Percentiles rank a stretch among this genome's conserved stretches.
Evolutionary conservation across 2,113 vertebrate species (phyloP).

Genomic region (Gymnorhina tibicen): DNA sequence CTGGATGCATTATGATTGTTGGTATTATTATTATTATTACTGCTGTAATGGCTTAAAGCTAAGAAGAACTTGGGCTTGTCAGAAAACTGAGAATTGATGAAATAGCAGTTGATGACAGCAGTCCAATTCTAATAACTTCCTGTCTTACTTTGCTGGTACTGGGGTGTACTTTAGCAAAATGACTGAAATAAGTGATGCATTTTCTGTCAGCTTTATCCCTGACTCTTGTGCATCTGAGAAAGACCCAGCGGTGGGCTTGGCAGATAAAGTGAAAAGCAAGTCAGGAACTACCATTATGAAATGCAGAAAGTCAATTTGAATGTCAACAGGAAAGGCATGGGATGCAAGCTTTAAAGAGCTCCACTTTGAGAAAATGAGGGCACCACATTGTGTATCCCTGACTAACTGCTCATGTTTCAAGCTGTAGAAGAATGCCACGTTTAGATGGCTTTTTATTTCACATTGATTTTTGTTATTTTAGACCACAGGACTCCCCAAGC

Average conservation of each 20-base stretch:
- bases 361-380: conserved; percentile 54
- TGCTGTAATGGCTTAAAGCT: conserved; percentile 24
- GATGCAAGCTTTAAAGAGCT: conserved; percentile 23
- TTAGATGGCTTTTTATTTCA: not conserved
- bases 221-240: conserved; percentile 55
- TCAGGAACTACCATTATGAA: conserved; percentile 63
- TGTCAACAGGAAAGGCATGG: conserved; percentile 56
- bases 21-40: not conserved
- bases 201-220: conserved; percentile 48
- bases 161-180: conserved; percentile 57
- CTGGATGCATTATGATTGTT: not conserved
- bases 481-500: not conserved
- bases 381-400: not conserved
- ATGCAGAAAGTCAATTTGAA: conserved; percentile 71
- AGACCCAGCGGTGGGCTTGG: conserved; percentile 61
- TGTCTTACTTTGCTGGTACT: conserved; percentile 43
- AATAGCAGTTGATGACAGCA: conserved; percentile 54
- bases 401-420: not conserved
- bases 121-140: conserved; percentile 52
- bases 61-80: not conserved
- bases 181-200: conserved; percentile 63
- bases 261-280: conserved; percentile 63
- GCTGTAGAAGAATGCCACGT: not conserved
- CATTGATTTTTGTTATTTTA: conserved; percentile 11
- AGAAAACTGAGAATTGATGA: conserved; percentile 59